Percentiles rank a stretch among this genome's conserved stretches.
These are phyloP conservation scores for Rhinolophus sinicus DNA, from an alignment of 2,113 vertebrate genomes.

Conservation along the genomic window DNA sequence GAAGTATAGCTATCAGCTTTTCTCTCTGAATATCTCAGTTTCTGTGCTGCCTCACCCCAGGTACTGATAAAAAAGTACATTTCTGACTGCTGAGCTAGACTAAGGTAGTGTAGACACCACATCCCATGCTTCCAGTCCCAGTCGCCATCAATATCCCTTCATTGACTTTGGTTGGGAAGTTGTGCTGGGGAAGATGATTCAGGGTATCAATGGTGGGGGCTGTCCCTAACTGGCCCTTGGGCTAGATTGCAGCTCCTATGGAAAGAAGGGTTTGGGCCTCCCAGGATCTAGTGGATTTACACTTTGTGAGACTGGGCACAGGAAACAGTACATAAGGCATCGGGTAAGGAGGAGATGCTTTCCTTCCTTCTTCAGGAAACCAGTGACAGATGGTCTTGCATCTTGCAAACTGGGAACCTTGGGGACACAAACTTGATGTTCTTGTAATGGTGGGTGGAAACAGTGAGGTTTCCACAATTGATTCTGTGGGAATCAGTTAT, in stretches of 20 bases:
- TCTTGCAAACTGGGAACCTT: background rate
- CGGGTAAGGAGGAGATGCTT: background rate
- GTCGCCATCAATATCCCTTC: background rate
- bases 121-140: background rate
- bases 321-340: background rate
- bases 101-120: background rate
- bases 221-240: background rate
- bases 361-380: background rate
- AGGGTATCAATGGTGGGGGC: accelerated
- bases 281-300: background rate
- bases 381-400: background rate
- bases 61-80: background rate
- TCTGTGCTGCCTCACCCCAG: background rate
- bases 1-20: background rate
- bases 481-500: background rate
- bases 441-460: background rate
- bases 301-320: background rate
- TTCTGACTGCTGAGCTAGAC: background rate
- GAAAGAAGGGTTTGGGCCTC: background rate
- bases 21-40: background rate
- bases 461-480: background rate
- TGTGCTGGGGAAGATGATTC: background rate
- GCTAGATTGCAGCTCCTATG: background rate
- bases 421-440: background rate
- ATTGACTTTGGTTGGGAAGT: background rate